A percentile compares a stretch with the other conserved stretches of the same genome.
Conservation (phyloP, 2,797 vertebrate species). For the Xiphophorus birchmanni region DNA sequence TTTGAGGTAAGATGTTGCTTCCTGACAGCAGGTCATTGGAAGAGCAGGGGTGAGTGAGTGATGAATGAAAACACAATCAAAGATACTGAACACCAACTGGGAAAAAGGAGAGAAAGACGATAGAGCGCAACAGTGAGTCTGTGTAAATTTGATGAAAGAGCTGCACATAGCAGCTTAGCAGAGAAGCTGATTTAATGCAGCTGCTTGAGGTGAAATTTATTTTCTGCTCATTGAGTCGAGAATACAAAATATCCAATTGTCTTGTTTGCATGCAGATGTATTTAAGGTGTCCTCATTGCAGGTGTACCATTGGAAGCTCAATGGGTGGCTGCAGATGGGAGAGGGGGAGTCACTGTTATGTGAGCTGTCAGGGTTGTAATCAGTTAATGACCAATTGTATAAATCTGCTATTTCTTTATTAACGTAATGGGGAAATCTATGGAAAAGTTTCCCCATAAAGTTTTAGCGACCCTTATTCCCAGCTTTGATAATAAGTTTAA, state of each 20-base stretch:
- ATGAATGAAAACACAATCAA: conserved; percentile 38
- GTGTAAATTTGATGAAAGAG: conserved; percentile 22
- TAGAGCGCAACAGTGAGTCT: conserved; percentile 23
- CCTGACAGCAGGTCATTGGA: conserved; percentile 2
- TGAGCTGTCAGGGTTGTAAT: neutral
- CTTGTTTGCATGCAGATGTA: conserved; percentile 59
- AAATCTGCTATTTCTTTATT: neutral
- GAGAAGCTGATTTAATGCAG: conserved; percentile 42
- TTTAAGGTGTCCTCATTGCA: conserved; percentile 45
- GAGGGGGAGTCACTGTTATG: neutral
- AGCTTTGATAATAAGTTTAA: neutral
- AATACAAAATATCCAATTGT: conserved; percentile 51
- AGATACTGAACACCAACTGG: conserved; percentile 10
- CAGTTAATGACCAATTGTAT: neutral
- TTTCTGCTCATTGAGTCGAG: conserved; percentile 40
- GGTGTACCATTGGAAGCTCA: conserved; percentile 16
- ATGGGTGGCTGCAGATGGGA: neutral
- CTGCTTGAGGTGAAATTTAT: conserved; percentile 46
- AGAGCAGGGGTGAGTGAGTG: conserved; percentile 22
- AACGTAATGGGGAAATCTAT: neutral
- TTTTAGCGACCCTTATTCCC: neutral
- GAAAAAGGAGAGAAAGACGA: conserved; percentile 27
- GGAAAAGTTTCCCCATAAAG: neutral
- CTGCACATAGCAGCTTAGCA: conserved; percentile 16
- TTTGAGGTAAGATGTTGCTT: conserved; percentile 23